Base-by-base conservation (phyloP, 2,113 vertebrate genomes). In the Odocoileus hemionus region DNA sequence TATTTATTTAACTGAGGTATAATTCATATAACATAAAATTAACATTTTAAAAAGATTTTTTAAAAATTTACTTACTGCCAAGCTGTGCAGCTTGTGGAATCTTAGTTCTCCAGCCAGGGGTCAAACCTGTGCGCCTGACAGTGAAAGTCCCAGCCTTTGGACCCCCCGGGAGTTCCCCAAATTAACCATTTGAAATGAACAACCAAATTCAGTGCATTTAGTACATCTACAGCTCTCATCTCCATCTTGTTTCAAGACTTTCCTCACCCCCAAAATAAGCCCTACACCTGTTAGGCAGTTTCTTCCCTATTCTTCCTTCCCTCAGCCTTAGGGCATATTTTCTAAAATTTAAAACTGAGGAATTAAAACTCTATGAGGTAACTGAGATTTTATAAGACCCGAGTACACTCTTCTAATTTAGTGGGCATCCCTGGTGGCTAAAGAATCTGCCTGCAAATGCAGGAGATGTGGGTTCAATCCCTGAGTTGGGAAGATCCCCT, bases 291-390 rank as follows among this genome's bases (percentile, higher is more conserved):
- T 58, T 60, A 55, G 76, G 43, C 28, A 43, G n/a, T 89, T 92
- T 61, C 19, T 76, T 58, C 36, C 39, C 58, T 86, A 36, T 70
- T 26, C 60, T 43, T 86, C 50, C 7, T 58, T 36, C 28, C 10
- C 19, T 89, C 17, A 86, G 64, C n/a, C 28, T 90, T 89, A 90
- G 30, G 26, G 21, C 58, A 90, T 36, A 17, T 86, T 70, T 90
- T 92, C n/a, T 23, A 57, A 94, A 94, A 78, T 67, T 39, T 91
- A 45, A 61, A 61, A 89, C 54, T 89, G 15, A 94, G 79, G 92
- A 90, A 70, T 90, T 67, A 50, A 90, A 93, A 30, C 10, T 84
- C 78, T 39, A 19, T 67, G 89, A 92, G 15, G 19, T 86, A 86
- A 76, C 83, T 94, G 74, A 93, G 50, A 50, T 76, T 76, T 76